These are phyloP conservation scores for Pyrgus malvae DNA, from an alignment of 2,888 invertebrate genomes.

Conservation along the genomic window DNA sequence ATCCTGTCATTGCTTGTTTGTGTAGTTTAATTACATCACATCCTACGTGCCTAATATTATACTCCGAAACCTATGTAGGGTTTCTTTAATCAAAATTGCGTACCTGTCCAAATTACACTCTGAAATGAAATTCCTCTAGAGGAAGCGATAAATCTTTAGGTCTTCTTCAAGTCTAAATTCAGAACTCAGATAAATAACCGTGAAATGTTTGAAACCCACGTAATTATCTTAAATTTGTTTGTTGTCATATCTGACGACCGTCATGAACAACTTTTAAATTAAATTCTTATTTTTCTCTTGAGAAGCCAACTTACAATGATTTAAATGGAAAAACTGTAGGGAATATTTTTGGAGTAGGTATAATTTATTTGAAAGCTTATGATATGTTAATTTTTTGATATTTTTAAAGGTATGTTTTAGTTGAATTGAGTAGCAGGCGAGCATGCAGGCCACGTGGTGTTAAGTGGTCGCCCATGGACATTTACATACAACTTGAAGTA, in stretches of 20 bases:
- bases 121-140: constrained; percentile 4
- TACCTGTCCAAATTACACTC: not conserved
- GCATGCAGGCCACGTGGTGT: too few species aligned
- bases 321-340: constrained; percentile 13
- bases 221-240: constrained; percentile 33
- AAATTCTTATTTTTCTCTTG: constrained; percentile 13
- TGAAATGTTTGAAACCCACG: constrained; percentile 23
- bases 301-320: constrained; percentile 8
- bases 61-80: too few species aligned
- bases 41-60: too few species aligned
- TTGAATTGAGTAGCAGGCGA: too few species aligned
- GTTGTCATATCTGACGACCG: constrained; percentile 10
- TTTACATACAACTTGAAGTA: too few species aligned
- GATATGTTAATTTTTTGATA: too few species aligned
- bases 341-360: not conserved
- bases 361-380: too few species aligned
- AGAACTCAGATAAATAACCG: constrained; percentile 29
- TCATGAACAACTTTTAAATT: constrained; percentile 18
- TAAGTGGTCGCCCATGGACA: too few species aligned
- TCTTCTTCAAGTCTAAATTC: too few species aligned
- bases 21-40: too few species aligned
- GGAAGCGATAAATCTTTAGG: not conserved
- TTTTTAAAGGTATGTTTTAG: too few species aligned
- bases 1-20: too few species aligned
- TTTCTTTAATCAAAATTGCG: not conserved